These are phyloP conservation scores for Drosophila mayri DNA, from an alignment of 1,140 invertebrate genomes.

Conservation along the genomic window DNA sequence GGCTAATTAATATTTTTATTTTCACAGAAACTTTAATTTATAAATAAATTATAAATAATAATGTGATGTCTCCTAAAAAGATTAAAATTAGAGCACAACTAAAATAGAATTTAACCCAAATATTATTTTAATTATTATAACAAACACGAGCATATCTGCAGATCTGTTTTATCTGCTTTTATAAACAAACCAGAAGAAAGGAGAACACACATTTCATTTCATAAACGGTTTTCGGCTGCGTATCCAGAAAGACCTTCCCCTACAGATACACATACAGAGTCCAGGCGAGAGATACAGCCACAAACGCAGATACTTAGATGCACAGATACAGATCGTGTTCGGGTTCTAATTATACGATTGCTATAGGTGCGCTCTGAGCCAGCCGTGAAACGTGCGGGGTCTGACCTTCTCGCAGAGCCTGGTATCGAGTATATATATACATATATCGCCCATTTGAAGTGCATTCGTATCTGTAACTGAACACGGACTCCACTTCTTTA, in stretches of 20 bases:
- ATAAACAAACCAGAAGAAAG: slow-evolving; percentile 5
- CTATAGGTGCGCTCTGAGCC: slow-evolving; percentile 76
- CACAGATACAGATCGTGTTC: slow-evolving; percentile 62
- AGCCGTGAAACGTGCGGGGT: slow-evolving; percentile 81
- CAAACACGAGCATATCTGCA: slow-evolving; percentile 26
- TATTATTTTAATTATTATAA: slow-evolving; percentile 21
- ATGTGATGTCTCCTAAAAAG: background rate
- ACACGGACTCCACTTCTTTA: slow-evolving; percentile 43
- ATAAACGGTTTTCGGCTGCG: slow-evolving; percentile 46
- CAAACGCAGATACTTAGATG: background rate
- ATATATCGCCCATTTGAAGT: slow-evolving; percentile 11
- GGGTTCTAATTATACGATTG: slow-evolving; percentile 78
- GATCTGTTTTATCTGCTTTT: slow-evolving; percentile 36
- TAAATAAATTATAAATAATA: too few relatives aligned
- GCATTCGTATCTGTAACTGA: slow-evolving; percentile 18
- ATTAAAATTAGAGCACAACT: background rate
- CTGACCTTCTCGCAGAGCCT: slow-evolving; percentile 79
- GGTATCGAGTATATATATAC: slow-evolving; percentile 24
- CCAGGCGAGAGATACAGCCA: slow-evolving; percentile 21
- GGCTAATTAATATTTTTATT: background rate
- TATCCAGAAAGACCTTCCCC: slow-evolving; percentile 50
- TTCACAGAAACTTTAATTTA: too few relatives aligned
- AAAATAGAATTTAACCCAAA: background rate
- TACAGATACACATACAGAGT: slow-evolving; percentile 21
- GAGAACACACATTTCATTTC: slow-evolving; percentile 45